Percentiles rank a stretch among this genome's conserved stretches.
phyloP scores from a whole-genome alignment of 1,140 invertebrate genomes.

The Formica exsecta region DNA sequence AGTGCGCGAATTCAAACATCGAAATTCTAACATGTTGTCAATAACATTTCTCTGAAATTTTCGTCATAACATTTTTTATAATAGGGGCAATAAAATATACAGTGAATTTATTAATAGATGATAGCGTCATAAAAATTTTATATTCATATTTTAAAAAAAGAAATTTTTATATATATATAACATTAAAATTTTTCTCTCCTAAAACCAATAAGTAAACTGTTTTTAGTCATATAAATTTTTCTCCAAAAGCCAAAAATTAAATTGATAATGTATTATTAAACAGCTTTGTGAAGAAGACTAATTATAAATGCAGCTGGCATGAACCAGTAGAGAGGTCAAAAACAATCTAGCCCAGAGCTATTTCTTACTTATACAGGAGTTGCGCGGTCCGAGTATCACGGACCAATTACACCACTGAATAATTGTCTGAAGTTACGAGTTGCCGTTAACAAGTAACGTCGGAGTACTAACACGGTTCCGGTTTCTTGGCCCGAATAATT shows the following conservation, averaged over 20 bases:
- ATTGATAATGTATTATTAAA: constrained; percentile 22
- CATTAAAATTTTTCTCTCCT: not conserved
- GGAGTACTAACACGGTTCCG: constrained; percentile 66
- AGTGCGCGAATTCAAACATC: not conserved
- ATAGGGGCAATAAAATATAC: not conserved
- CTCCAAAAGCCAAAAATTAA: not conserved
- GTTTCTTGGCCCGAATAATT: constrained; percentile 75
- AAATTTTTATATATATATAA: not conserved
- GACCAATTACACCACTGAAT: constrained; percentile 74
- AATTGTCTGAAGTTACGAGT: constrained; percentile 74
- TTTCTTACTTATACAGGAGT: constrained; percentile 54
- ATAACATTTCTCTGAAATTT: not conserved
- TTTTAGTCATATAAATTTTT: not conserved
- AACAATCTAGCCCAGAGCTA: constrained; percentile 25
- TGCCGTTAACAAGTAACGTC: constrained; percentile 73
- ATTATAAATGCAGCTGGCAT: constrained; percentile 1
- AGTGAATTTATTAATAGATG: not conserved
- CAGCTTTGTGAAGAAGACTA: not conserved
- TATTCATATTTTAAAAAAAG: not conserved
- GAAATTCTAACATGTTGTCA: not conserved
- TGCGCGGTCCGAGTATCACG: constrained; percentile 63
- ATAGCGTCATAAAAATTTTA: not conserved
- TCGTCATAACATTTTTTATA: not conserved
- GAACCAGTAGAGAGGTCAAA: constrained; percentile 20
- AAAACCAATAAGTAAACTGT: not conserved